phyloP scores from a whole-genome alignment of 2,888 invertebrate genomes.

The Acleris holmiana region DNA sequence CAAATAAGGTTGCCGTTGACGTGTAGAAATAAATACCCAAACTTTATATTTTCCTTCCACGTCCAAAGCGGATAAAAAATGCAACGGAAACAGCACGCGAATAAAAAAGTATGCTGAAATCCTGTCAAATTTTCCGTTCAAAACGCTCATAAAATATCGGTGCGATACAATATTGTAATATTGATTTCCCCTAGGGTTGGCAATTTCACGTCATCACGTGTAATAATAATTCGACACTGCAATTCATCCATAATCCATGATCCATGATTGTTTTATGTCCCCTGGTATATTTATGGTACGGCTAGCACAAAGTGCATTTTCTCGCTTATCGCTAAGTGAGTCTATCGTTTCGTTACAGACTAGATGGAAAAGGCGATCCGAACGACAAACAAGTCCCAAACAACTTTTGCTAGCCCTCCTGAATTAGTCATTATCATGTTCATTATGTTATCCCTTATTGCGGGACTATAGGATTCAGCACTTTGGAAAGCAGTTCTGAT shows the following conservation, averaged over 20 bases:
- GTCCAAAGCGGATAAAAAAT: conserved; percentile 24
- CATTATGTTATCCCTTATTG: too few species aligned
- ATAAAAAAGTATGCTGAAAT: conserved; percentile 47
- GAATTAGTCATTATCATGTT: too few species aligned
- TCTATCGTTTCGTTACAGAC: too few species aligned
- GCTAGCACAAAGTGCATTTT: too few species aligned
- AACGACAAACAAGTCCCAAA: too few species aligned
- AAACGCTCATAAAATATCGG: conserved; percentile 47
- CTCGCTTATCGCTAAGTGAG: too few species aligned
- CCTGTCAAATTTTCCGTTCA: conserved; percentile 51
- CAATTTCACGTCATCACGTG: conserved; percentile 1
- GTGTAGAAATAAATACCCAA: background rate
- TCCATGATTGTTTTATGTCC: background rate
- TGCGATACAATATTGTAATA: conserved; percentile 25
- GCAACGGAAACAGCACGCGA: conserved; percentile 20
- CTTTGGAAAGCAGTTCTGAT: too few species aligned
- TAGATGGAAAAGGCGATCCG: too few species aligned
- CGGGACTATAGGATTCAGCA: too few species aligned
- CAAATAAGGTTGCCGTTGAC: background rate
- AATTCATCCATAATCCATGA: conserved; percentile 1
- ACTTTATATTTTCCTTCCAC: conserved; percentile 19
- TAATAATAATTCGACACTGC: background rate
- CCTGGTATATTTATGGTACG: too few species aligned
- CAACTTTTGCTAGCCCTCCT: too few species aligned
- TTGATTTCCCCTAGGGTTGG: conserved; percentile 32